Base-by-base conservation (phyloP, 2,113 vertebrate genomes). In the Vulpes lagopus region DNA sequence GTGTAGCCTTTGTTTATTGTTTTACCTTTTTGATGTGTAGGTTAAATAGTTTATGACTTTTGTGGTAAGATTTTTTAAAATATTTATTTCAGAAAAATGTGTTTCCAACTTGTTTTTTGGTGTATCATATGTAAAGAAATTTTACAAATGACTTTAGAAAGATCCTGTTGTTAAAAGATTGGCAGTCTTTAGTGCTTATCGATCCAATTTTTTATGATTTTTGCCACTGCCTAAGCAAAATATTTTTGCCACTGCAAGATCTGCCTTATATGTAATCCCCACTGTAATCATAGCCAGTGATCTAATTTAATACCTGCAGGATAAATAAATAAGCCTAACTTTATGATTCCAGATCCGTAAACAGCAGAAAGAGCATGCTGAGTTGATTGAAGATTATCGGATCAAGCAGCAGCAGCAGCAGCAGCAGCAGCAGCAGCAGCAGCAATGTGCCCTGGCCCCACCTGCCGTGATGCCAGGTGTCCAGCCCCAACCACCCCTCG, bases 311-410 rank as follows among this genome's bases (percentile, higher is more conserved):
- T 51, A 11, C 38, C 5, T 53, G 0, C 25, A 11, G 35, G 51
- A 0, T 15, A 32, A 53, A 20, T 23, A 57, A 92, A 15, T 73
- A 25, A 23, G 32, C 3, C 27, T 59, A 1, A 0, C 3, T 57
- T 57, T 74, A 9, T 11, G 53, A 27, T 97, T 98, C 27, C 76
- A 99, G 99, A 99, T 99, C 93, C 99, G 99, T 35, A 99, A 99
- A 97, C 99, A 99, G 95, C 99, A 99, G 98, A 99, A 99, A 89
- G 99, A 99, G 71, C 99, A 99, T 0, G 98, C 99, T 0, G 99
- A 99, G 92, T 98, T 99, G 9, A 99, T 99, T 0, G 99, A 99
- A 80, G 99, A 99, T 76, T 99, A 99, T 94, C 98, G 99, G 4
- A 99, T 99, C 97, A 99, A 99, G 25, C 99, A 99, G 97, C 99